Evolutionary conservation across 2,888 invertebrate species (phyloP).

Genomic region (Cephus rjabovi): DNA sequence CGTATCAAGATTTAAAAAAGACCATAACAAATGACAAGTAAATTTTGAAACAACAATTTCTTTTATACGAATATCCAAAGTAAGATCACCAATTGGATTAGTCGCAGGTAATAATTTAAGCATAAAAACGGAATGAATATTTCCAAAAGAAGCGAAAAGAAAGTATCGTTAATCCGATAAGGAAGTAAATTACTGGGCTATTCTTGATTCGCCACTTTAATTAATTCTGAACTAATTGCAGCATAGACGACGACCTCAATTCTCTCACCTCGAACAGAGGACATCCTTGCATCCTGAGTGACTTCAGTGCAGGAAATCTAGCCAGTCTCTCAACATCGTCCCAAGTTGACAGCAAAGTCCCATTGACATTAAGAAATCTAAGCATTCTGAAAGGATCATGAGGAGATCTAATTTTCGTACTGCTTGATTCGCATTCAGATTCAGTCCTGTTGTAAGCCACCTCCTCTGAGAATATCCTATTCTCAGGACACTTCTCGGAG

Average conservation of each 20-base stretch:
- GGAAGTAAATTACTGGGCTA: not conserved
- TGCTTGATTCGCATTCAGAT: conserved; percentile 71
- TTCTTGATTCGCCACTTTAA: not conserved
- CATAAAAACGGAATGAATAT: not conserved
- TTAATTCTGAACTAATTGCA: not conserved
- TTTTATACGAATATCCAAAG: not conserved
- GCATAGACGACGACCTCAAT: not conserved
- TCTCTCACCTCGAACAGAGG: conserved; percentile 70
- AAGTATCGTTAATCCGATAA: not conserved
- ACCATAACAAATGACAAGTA: no score
- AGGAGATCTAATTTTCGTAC: conserved; percentile 55
- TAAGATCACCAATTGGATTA: not conserved
- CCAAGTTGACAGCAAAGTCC: conserved; percentile 86
- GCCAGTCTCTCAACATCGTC: conserved; percentile 89
- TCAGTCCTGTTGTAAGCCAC: conserved; percentile 68
- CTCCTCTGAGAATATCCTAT: conserved; percentile 45
- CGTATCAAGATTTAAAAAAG: no score
- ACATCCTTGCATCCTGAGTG: conserved; percentile 84
- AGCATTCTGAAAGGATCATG: conserved; percentile 73
- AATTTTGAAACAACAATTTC: not conserved
- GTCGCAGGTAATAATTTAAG: not conserved
- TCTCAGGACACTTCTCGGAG: conserved; percentile 18
- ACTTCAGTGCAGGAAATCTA: conserved; percentile 84
- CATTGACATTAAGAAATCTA: conserved; percentile 86
- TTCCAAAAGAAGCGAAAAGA: not conserved